Evolutionary conservation across 2,797 vertebrate genomes (phyloP), one percentile per base, ranked within the genome.

Genomic region (Xenopus petersii): DNA sequence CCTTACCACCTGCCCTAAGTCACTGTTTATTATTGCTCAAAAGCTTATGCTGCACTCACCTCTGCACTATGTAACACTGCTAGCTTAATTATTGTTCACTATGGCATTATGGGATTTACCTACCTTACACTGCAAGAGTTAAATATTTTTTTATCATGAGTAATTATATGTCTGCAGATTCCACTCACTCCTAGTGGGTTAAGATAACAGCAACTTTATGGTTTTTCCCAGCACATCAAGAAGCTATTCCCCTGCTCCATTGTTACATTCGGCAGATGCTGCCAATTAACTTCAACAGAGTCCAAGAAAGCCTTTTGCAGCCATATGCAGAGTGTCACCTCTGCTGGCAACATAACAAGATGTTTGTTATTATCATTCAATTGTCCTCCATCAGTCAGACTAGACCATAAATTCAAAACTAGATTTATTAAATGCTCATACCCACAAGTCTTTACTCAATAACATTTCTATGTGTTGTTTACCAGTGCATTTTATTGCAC

Each of bases 351-450:
- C 76, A 80, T 82, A 84, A 86, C 82, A 87, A 85, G 82, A 83
- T 86, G 81, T 78, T 84, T 87, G 87, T 87, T 86, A 88, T 87
- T 87, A 86, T 85, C 82, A 84, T 83, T 86, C 85, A 88, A 84
- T 86, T 89, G 84, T 85, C 82, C 81, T 61, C 82, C 86, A 86
- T 86, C 85, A 88, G 83, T 84, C 81, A 85, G 83, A 87, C 84
- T 42, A 42, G 85, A 86, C 85, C 85, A 85, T 84, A 75, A 86
- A 69, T n/a, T 48, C 48, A 68, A 21, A 12, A 21, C 36, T 42
- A 42, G 36, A 42, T 6, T 42, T 42, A 42, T 42, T 42, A 42
- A 42, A 42, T 6, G 36, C 36, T 42, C 36, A 42, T 42, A 42
- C 36, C 36, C 36, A 42, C 36, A 42, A 42, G 36, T 42, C 5